Percentiles rank a stretch among this genome's conserved stretches.
Conservation (phyloP, 2,113 vertebrate genomes). For the Gallinago media region DNA sequence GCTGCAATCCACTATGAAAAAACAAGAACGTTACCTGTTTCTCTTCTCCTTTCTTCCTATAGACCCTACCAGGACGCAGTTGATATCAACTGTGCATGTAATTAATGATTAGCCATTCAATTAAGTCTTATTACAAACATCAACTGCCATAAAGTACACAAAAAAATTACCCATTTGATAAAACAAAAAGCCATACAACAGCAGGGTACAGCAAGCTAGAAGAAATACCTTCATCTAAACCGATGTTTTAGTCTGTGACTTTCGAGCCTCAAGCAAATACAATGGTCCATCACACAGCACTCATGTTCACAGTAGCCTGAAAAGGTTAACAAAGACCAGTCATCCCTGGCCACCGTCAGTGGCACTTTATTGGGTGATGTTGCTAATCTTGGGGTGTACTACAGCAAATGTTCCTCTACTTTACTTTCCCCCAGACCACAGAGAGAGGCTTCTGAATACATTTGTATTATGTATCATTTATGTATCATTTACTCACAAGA, state of each 20-base stretch:
- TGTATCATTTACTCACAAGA: neutral
- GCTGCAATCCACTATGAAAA: neutral
- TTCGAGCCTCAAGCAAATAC: neutral
- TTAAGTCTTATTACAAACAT: neutral
- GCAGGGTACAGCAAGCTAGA: neutral
- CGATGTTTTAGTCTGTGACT: neutral
- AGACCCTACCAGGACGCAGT: neutral
- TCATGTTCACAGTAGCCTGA: neutral
- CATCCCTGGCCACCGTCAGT: neutral
- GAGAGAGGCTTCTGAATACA: neutral
- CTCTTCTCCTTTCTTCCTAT: neutral
- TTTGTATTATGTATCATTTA: too few relatives aligned
- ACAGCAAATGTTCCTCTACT: fast-evolving
- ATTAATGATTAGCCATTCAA: neutral
- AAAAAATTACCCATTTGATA: neutral
- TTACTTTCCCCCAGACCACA: neutral
- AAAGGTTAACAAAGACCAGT: neutral
- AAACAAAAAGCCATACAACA: neutral
- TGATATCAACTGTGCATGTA: neutral
- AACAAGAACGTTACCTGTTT: neutral
- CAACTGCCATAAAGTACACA: neutral
- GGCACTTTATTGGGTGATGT: neutral
- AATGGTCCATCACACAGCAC: neutral
- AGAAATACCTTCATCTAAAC: neutral
- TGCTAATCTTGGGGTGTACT: neutral